Percentiles rank a stretch among this genome's conserved stretches.
phyloP scores from a whole-genome alignment of 2,797 vertebrate species.

The Cheirogaleus major region DNA sequence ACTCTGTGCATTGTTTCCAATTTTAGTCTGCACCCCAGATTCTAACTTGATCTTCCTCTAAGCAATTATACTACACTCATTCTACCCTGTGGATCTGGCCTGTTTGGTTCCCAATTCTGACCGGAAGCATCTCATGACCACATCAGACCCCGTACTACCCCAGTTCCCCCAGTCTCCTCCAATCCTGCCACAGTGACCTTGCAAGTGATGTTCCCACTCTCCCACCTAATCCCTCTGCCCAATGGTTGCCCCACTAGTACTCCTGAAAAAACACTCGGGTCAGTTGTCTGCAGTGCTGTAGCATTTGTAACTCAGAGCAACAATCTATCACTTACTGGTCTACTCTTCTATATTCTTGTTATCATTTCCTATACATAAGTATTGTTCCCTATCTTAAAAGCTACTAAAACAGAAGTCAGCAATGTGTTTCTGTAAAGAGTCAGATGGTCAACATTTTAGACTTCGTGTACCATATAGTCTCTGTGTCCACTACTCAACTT shows the following conservation, averaged over 20 bases:
- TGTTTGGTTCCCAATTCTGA: background rate
- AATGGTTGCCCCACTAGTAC: background rate
- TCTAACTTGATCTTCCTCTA: background rate
- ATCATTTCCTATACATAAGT: background rate
- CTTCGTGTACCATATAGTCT: background rate
- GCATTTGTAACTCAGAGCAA: background rate
- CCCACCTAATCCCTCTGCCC: no score
- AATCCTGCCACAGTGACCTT: background rate
- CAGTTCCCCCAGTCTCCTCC: background rate
- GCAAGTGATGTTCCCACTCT: background rate
- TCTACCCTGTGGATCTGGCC: background rate
- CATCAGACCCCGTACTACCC: accelerated
- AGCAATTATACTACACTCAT: background rate
- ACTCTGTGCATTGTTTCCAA: background rate
- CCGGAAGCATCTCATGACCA: background rate
- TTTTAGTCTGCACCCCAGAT: background rate
- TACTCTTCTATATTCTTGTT: background rate
- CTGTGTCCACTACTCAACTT: background rate
- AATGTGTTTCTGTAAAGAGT: background rate
- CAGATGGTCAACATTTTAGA: background rate
- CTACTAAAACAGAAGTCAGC: background rate
- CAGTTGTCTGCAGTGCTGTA: background rate
- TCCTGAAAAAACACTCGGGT: background rate
- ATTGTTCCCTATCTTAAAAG: background rate
- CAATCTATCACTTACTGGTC: background rate